phyloP scores from a whole-genome alignment of 2,113 vertebrate genomes.

The Laticauda colubrina region DNA sequence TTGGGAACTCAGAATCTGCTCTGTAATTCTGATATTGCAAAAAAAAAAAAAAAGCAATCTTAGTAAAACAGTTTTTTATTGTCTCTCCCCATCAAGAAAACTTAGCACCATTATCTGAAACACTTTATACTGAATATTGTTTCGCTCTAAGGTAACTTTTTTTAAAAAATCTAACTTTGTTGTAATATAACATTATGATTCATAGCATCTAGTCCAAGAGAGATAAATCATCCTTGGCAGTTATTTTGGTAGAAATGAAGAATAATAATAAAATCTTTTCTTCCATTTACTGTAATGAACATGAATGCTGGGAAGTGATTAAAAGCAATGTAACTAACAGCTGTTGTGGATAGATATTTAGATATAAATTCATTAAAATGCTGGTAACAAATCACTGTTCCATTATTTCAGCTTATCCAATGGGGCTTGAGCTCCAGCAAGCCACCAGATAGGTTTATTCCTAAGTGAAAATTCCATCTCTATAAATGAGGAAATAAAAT shows the following conservation, averaged over 20 bases:
- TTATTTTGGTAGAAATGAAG: not conserved
- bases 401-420: not conserved
- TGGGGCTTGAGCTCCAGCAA: not conserved
- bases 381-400: not conserved
- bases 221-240: slow-evolving; percentile 15
- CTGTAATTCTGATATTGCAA: not conserved
- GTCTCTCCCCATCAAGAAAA: not conserved
- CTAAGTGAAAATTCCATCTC: not conserved
- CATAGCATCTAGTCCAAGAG: not conserved
- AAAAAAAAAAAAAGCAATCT: not conserved
- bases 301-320: not conserved
- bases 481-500: not conserved
- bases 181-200: not conserved
- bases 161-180: not conserved
- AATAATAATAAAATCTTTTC: not conserved
- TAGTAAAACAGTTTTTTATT: not conserved
- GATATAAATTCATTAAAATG: slow-evolving; percentile 20
- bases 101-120: not conserved
- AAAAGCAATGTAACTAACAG: not conserved
- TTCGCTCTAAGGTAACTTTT: not conserved
- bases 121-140: not conserved
- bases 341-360: not conserved
- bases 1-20: not conserved
- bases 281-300: not conserved
- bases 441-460: not conserved